Percentiles rank a stretch among this genome's conserved stretches.
Conservation (phyloP, 1,140 invertebrate genomes). For the Eupeodes corollae region DNA sequence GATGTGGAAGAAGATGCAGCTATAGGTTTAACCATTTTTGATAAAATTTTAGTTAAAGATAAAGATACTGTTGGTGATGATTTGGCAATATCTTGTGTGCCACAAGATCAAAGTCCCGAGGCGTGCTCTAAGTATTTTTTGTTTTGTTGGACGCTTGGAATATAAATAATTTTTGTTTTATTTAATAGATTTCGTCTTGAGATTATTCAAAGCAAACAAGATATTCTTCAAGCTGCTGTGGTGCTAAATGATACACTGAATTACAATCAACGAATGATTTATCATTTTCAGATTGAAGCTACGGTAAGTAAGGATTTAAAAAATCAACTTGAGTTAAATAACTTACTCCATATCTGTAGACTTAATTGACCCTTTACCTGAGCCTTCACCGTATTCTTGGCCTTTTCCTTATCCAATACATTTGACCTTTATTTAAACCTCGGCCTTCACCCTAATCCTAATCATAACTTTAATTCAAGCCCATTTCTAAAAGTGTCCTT, state of each 20-base stretch:
- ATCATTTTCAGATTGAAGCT: constrained; percentile 57
- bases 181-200: constrained; percentile 51
- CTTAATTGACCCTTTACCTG: too few relatives aligned
- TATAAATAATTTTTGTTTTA: neutral
- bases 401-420: too few relatives aligned
- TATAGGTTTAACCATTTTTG: constrained; percentile 61
- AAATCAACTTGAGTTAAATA: too few relatives aligned
- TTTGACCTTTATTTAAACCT: too few relatives aligned
- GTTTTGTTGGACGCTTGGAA: neutral
- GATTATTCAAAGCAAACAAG: constrained; percentile 49
- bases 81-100: constrained; percentile 59
- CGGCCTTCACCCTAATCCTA: too few relatives aligned
- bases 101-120: constrained; percentile 28
- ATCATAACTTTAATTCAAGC: too few relatives aligned
- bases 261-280: constrained; percentile 62
- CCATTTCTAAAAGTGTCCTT: too few relatives aligned
- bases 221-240: constrained; percentile 50
- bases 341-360: too few relatives aligned
- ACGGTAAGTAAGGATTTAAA: constrained; percentile 43
- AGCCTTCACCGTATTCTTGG: too few relatives aligned
- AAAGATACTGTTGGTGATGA: constrained; percentile 67
- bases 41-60: constrained; percentile 61
- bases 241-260: constrained; percentile 53
- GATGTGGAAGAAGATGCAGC: constrained; percentile 65
- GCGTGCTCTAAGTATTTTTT: constrained; percentile 25